Evolutionary conservation across 2,888 invertebrate species (phyloP).

Genomic region (Blastobasis lacticolella): DNA sequence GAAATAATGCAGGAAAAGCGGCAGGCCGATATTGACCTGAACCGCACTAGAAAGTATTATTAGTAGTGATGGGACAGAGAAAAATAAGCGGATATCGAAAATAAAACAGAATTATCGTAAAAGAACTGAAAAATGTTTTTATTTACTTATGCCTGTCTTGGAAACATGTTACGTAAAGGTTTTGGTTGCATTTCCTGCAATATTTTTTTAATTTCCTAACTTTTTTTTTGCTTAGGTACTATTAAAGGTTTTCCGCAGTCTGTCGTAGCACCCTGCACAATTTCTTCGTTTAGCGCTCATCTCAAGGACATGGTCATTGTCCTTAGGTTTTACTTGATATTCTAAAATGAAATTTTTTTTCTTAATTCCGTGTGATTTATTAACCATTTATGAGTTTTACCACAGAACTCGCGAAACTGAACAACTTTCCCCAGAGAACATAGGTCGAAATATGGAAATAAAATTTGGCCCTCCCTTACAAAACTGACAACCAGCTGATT

Average conservation of each 20-base stretch:
- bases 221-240: conserved; percentile 10
- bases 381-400: not conserved
- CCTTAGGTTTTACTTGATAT: conserved; percentile 9
- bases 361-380: conserved; percentile 11
- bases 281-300: conserved; percentile 19
- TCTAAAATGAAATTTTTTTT: conserved; percentile 12
- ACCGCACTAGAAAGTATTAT: no score
- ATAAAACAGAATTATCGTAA: no score
- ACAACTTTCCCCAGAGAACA: no score
- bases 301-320: conserved; percentile 20
- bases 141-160: conserved; percentile 10
- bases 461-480: no score
- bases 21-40: no score
- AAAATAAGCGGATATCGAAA: no score
- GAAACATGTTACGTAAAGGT: conserved; percentile 14
- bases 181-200: conserved; percentile 11
- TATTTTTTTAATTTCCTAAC: conserved; percentile 8
- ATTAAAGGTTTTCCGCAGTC: conserved; percentile 11
- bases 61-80: no score
- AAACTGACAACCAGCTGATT: no score
- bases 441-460: no score
- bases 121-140: conserved; percentile 9
- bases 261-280: conserved; percentile 18
- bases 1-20: no score
- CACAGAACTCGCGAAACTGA: not conserved